Conservation (phyloP, 2,888 invertebrate species). For the Pediacus dermestoides region DNA sequence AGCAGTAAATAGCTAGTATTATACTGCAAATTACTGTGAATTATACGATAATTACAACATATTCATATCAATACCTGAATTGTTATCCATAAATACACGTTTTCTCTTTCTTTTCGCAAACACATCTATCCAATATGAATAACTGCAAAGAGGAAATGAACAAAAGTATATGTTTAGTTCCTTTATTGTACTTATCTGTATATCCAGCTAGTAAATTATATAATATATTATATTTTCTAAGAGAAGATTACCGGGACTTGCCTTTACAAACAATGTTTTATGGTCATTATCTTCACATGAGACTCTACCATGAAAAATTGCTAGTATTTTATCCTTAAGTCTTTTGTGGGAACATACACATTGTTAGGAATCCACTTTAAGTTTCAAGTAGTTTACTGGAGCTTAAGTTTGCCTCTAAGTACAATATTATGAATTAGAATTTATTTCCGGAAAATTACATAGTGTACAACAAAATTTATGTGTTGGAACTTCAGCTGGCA, state of each 20-base stretch:
- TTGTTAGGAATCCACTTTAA: conserved; percentile 1
- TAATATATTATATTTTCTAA: too few species aligned
- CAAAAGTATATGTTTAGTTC: background rate
- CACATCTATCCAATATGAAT: background rate
- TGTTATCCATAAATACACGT: too few species aligned
- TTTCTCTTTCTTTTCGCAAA: conserved; percentile 2
- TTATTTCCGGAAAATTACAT: too few species aligned
- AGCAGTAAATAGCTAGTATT: too few species aligned
- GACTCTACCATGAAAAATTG: conserved; percentile 2
- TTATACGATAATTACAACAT: too few species aligned
- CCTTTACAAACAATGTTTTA: conserved; percentile 2
- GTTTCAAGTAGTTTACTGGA: background rate
- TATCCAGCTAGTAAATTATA: conserved; percentile 2
- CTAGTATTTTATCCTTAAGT: background rate
- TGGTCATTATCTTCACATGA: conserved; percentile 2
- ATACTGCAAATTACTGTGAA: too few species aligned
- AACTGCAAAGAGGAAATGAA: conserved; percentile 2
- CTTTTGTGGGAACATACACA: conserved; percentile 2
- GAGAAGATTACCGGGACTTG: background rate
- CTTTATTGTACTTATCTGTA: conserved; percentile 1
- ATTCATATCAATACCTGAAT: too few species aligned
- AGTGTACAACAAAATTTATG: too few species aligned
- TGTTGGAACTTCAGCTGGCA: too few species aligned
- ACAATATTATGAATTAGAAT: too few species aligned
- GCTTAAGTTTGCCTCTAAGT: too few species aligned